Percentiles rank a stretch among this genome's conserved stretches.
These are phyloP conservation scores for Naso thynnoides DNA, from an alignment of 2,797 vertebrate species.

Conservation along the genomic window DNA sequence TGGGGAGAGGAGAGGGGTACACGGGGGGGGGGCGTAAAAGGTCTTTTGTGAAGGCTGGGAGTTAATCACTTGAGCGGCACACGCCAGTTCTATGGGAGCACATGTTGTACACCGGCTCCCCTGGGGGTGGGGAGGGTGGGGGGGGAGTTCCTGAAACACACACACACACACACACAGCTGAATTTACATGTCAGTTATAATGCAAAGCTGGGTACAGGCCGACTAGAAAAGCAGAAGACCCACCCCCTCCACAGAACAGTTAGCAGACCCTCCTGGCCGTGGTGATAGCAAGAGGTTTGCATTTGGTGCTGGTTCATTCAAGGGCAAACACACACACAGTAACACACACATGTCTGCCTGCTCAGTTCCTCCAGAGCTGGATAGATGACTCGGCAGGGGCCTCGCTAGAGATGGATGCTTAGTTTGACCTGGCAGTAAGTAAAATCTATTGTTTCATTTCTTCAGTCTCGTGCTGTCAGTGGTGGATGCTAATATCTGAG, in stretches of 20 bases:
- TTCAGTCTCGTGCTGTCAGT: constrained; percentile 50
- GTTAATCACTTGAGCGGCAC: constrained; percentile 90
- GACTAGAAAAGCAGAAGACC: constrained; percentile 66
- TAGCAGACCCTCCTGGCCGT: constrained; percentile 72
- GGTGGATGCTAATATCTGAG: constrained; percentile 65
- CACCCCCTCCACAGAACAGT: constrained; percentile 77
- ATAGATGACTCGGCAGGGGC: constrained; percentile 65
- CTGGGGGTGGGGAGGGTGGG: constrained; percentile 51
- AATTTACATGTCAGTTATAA: constrained; percentile 87
- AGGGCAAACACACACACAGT: constrained; percentile 50
- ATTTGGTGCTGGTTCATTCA: constrained; percentile 72
- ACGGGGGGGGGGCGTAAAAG: constrained; percentile 60
- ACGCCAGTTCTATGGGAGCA: constrained; percentile 82
- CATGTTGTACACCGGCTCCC: constrained; percentile 81
- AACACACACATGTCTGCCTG: constrained; percentile 23
- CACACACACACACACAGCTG: constrained; percentile 48
- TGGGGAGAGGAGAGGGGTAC: constrained; percentile 34
- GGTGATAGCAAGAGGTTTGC: constrained; percentile 69
- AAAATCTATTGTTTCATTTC: constrained; percentile 77
- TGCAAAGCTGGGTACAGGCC: constrained; percentile 78
- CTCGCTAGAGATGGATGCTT: constrained; percentile 70
- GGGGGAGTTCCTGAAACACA: constrained; percentile 49
- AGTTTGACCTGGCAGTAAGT: constrained; percentile 79
- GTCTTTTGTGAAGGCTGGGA: constrained; percentile 83
- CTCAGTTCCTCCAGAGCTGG: constrained; percentile 53